Conservation (phyloP, 2,797 vertebrate genomes). For the Brachyrhaphis roseni region DNA sequence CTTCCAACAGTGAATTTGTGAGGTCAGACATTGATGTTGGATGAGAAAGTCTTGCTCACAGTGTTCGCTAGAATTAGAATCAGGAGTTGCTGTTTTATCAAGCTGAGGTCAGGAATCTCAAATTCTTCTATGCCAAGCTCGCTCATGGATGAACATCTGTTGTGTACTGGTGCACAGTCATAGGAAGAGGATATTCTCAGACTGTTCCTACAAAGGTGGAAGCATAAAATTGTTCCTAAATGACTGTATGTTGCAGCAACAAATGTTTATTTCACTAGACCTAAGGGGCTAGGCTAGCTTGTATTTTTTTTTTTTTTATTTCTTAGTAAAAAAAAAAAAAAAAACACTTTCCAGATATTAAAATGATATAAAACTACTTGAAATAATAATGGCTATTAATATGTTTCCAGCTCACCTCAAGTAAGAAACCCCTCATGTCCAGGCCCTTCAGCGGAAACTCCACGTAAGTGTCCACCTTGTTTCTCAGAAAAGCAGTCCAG, state of each 20-base stretch:
- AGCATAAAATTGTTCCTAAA: not conserved
- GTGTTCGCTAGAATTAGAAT: not conserved
- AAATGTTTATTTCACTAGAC: not conserved
- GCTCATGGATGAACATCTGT: not conserved
- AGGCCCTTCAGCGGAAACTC: slow-evolving; percentile 93
- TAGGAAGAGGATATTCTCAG: not conserved
- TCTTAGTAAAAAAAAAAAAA: not conserved
- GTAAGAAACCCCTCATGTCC: slow-evolving; percentile 95
- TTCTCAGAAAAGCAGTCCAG: slow-evolving; percentile 98
- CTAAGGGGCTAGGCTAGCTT: not conserved
- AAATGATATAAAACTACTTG: not conserved
- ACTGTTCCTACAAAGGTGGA: not conserved
- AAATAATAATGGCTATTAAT: not conserved
- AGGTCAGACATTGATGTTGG: too few relatives aligned
- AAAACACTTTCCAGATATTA: not conserved
- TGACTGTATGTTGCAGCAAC: not conserved
- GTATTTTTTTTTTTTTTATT: not conserved
- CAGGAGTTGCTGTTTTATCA: not conserved
- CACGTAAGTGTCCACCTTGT: slow-evolving; percentile 97
- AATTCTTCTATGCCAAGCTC: not conserved
- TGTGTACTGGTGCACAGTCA: not conserved
- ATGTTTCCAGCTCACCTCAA: slow-evolving; percentile 85
- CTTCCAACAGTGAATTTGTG: too few relatives aligned
- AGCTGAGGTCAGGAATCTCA: not conserved
- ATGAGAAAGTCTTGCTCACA: not conserved